A percentile compares a stretch with the other conserved stretches of the same genome.
Conservation (phyloP, 1,140 invertebrate genomes). For the Venustaconcha ellipsiformis region DNA sequence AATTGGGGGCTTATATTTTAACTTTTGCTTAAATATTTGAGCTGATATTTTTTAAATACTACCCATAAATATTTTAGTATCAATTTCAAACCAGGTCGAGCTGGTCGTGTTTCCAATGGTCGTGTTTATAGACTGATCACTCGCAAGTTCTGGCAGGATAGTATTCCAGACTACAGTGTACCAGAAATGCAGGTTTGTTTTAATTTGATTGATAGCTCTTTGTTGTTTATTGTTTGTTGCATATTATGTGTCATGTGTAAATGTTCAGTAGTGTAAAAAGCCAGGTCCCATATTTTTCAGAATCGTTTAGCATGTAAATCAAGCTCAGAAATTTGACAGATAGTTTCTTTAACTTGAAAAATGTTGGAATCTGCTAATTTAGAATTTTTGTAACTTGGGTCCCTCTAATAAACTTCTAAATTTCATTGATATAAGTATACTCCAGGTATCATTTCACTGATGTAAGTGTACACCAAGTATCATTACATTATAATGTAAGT, state of each 20-base stretch:
- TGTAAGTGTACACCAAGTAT: no score
- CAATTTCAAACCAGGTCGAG: conserved; percentile 75
- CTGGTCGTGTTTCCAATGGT: conserved; percentile 87
- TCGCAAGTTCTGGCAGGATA: conserved; percentile 77
- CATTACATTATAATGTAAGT: no score
- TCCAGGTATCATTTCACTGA: no score
- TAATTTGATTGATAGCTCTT: not conserved
- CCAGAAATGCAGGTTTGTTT: conserved; percentile 66
- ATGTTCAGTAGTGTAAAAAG: not conserved
- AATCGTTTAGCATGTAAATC: not conserved
- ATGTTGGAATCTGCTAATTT: no score
- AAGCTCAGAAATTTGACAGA: no score
- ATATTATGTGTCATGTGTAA: not conserved
- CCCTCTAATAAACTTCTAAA: no score
- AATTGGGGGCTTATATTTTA: no score
- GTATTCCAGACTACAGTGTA: conserved; percentile 58
- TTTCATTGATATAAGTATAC: no score
- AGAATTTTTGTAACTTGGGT: no score
- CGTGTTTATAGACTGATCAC: conserved; percentile 88
- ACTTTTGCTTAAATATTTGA: no score
- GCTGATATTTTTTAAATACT: not conserved
- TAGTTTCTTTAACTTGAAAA: no score
- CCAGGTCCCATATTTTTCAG: not conserved
- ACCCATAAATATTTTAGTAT: not conserved
- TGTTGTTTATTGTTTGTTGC: not conserved